phyloP scores from a whole-genome alignment of 2,888 invertebrate genomes.

The Anthophora plumipes region DNA sequence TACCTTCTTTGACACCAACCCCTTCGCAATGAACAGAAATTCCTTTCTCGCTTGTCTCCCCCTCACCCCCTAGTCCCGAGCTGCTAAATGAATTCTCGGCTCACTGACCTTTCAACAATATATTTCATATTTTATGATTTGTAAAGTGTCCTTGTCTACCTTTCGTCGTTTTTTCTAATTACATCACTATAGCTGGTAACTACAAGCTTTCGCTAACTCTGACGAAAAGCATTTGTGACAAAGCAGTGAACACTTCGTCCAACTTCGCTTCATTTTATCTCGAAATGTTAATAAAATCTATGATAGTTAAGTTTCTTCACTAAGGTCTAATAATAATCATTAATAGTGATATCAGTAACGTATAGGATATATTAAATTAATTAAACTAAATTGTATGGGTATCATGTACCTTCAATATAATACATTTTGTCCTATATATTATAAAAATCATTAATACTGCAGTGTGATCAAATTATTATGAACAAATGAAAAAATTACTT shows the following conservation, averaged over 20 bases:
- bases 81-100: constrained; percentile 68
- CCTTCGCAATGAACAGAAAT: constrained; percentile 46
- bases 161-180: constrained; percentile 53
- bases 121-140: constrained; percentile 83
- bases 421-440: too few species aligned
- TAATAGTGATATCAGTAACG: too few species aligned
- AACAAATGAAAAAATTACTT: too few species aligned
- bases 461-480: too few species aligned
- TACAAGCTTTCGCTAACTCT: constrained; percentile 21
- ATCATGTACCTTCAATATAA: too few species aligned
- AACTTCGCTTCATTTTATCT: not conserved
- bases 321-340: too few species aligned
- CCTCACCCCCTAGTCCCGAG: constrained; percentile 19
- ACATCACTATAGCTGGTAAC: constrained; percentile 38
- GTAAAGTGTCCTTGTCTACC: constrained; percentile 75
- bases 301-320: too few species aligned
- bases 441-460: too few species aligned
- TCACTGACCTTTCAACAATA: constrained; percentile 69
- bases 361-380: too few species aligned
- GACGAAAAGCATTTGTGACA: constrained; percentile 3
- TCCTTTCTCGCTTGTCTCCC: constrained; percentile 48
- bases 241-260: not conserved
- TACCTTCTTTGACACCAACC: constrained; percentile 46
- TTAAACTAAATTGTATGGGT: too few species aligned
- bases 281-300: not conserved